A percentile compares a stretch with the other conserved stretches of the same genome.
Evolutionary conservation across 2,113 vertebrate genomes (phyloP).

Genomic region (Castor canadensis): DNA sequence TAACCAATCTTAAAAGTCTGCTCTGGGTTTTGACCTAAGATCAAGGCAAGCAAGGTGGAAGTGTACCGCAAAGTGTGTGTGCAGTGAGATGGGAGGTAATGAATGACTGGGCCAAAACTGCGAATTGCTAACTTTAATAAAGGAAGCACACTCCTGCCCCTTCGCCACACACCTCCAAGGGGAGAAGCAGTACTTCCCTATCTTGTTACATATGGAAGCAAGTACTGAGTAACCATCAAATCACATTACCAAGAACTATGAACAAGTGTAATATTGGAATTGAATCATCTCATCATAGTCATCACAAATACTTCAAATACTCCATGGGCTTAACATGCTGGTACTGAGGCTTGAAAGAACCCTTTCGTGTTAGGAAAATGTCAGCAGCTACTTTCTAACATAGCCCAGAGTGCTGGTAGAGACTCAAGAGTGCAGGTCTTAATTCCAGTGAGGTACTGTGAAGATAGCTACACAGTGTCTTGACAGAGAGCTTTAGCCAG

Average conservation of each 20-base stretch:
- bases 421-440: not conserved
- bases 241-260: not conserved
- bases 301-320: not conserved
- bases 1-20: not conserved
- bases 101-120: not conserved
- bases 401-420: not conserved
- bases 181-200: not conserved
- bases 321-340: not conserved
- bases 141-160: not conserved
- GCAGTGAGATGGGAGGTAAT: not conserved
- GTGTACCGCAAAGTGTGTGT: rapidly evolving
- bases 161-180: not conserved
- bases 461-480: not conserved
- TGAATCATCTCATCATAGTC: not conserved
- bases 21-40: not conserved
- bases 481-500: not conserved
- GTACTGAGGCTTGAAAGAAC: not conserved
- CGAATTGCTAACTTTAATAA: not conserved
- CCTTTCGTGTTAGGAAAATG: not conserved
- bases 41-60: not conserved
- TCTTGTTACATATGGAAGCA: not conserved
- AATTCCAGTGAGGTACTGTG: not conserved
- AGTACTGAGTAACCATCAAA: not conserved
- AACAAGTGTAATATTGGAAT: not conserved
- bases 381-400: not conserved